Evolutionary conservation across 2,113 vertebrate species (phyloP), one percentile per base, ranked within the genome.

Genomic region (Ploceus nigricollis): DNA sequence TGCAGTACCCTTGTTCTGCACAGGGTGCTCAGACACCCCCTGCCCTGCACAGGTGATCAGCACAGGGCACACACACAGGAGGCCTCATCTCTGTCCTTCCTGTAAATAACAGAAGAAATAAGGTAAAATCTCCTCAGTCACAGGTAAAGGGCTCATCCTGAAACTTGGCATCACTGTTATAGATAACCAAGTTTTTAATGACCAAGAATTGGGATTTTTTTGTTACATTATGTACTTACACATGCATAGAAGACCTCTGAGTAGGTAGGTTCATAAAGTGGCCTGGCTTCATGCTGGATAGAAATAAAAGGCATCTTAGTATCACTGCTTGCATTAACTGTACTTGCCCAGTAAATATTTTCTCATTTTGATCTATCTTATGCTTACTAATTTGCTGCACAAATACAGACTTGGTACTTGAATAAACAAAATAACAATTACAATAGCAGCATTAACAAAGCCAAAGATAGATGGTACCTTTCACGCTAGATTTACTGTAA

Each of bases 381-480:
- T 65, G 16, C 12, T 75, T 91, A 35, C 2, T 40, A 60, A 82
- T 42, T 40, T 75, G 13, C 31, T 75, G 30, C 31, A 71, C 7
- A 84, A 77, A 40, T 40, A 73, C 6, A 60, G 53, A 57, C 3
- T 7, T 39, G 40, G 4, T 22, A 47, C 1, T 69, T 31, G 12
- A 90, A 72, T n/a, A 48, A 56, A 54, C 4, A 61, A 56, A 60
- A 31, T 20, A 71, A 22, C 30, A 39, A 5, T 16, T 21, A 22
- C 3, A 33, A 9, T 2, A 53, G 1, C 3, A 28, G 1, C 5
- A 10, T 6, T n/a, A 54, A 45, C 10, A 45, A 76, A 53, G 1
- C 3, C 31, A 45, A 78, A 57, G 16, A 30, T 9, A 28, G 6
- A 27, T 1, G 0, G 6, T 48, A 14, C 8, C 15, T 87, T n/a